Conservation (phyloP, 2,797 vertebrate species). For the Phyllotis vaccarum region DNA sequence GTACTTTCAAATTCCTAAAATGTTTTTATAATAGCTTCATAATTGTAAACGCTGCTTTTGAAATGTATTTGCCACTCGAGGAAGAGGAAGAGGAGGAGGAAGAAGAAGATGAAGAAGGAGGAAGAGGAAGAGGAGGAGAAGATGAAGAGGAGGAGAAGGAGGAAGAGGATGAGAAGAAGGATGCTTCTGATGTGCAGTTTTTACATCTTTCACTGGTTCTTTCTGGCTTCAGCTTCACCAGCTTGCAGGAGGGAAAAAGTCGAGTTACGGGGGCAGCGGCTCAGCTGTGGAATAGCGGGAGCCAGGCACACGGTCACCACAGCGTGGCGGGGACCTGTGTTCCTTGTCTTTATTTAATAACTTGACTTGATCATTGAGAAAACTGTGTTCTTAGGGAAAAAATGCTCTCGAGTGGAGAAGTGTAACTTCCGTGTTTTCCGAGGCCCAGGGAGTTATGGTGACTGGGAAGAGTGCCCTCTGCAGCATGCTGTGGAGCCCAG, state of each 20-base stretch:
- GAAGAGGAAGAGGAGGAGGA: background rate
- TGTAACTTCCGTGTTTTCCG: background rate
- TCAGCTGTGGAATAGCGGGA: constrained; percentile 64
- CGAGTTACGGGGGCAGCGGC: constrained; percentile 75
- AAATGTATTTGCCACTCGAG: constrained; percentile 7
- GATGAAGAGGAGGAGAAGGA: too few species aligned
- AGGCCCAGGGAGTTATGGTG: background rate
- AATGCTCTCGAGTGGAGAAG: constrained; percentile 52
- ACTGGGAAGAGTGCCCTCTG: background rate
- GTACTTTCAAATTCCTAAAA: constrained; percentile 62
- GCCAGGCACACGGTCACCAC: constrained; percentile 70
- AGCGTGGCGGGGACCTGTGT: constrained; percentile 32
- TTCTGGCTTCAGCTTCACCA: constrained; percentile 75
- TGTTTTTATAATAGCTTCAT: constrained; percentile 64
- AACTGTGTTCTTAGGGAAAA: constrained; percentile 56
- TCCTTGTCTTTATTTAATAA: constrained; percentile 81
- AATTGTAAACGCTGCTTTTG: constrained; percentile 68
- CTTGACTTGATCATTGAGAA: constrained; percentile 57
- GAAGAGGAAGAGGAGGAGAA: background rate
- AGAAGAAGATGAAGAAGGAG: too few species aligned
- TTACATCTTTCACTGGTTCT: constrained; percentile 71
- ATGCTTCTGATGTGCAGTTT: constrained; percentile 50
- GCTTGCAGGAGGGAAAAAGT: constrained; percentile 65
- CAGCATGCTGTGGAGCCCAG: background rate
- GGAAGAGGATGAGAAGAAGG: background rate